Conservation (phyloP, 2,797 vertebrate genomes). For the Meda fulgida region DNA sequence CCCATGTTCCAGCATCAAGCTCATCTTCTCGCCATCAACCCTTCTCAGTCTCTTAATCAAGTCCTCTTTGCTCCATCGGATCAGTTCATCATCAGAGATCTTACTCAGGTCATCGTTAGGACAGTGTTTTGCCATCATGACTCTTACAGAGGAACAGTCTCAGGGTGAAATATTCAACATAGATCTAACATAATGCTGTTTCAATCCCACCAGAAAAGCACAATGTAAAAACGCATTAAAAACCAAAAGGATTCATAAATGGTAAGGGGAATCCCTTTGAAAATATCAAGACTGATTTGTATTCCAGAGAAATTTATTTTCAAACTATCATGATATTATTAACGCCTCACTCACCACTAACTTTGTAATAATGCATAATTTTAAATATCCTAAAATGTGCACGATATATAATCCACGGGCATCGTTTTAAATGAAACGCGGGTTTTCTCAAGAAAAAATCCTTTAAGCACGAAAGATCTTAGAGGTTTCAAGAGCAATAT, state of each 20-base stretch:
- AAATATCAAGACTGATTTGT: background rate
- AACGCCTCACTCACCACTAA: background rate
- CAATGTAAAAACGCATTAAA: background rate
- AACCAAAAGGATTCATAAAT: background rate
- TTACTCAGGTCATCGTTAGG: conserved; percentile 87
- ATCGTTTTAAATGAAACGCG: background rate
- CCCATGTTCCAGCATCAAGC: conserved; percentile 87
- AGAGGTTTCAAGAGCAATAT: conserved; percentile 10
- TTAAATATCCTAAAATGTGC: background rate
- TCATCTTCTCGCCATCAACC: conserved; percentile 84
- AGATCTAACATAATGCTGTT: conserved; percentile 3
- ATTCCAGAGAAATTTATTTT: background rate
- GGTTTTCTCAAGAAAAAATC: background rate
- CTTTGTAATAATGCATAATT: background rate
- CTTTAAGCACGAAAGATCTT: background rate
- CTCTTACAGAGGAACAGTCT: conserved; percentile 12
- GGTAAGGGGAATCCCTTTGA: background rate
- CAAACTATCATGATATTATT: conserved; percentile 3
- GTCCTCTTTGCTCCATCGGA: conserved; percentile 85
- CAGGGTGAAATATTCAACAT: conserved; percentile 5
- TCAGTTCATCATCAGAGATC: conserved; percentile 89
- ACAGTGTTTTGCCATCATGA: conserved; percentile 84
- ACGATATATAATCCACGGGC: background rate
- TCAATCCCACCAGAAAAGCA: background rate
- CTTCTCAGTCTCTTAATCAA: conserved; percentile 83